Evolutionary conservation across 1,140 invertebrate species (phyloP).

Genomic region (Panonychus citri): DNA sequence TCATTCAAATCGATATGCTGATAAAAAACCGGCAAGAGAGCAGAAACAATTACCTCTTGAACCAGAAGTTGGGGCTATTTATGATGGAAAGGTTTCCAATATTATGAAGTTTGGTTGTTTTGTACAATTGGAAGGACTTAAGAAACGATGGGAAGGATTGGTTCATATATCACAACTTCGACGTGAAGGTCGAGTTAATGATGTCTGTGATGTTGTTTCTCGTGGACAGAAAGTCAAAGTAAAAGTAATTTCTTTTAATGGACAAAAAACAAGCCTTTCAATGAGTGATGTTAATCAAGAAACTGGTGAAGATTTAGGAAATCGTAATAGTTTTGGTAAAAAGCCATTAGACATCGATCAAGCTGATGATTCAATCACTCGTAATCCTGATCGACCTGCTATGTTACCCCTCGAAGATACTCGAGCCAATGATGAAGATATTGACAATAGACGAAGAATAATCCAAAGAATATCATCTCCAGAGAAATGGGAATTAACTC

Average conservation of each 20-base stretch:
- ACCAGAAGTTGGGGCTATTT: constrained; percentile 34
- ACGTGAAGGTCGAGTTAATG: constrained; percentile 74
- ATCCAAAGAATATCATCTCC: constrained; percentile 85
- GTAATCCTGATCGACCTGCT: constrained; percentile 67
- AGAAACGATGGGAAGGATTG: constrained; percentile 67
- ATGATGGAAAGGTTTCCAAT: constrained; percentile 77
- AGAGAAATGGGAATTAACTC: constrained; percentile 46
- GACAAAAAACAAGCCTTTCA: constrained; percentile 81
- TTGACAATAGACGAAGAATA: constrained; percentile 40
- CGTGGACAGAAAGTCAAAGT: constrained; percentile 78
- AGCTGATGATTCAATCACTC: constrained; percentile 35
- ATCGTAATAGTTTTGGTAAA: constrained; percentile 24
- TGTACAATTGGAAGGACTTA: constrained; percentile 75
- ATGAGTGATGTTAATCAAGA: constrained; percentile 97
- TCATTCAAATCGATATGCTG: not conserved
- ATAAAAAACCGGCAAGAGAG: not conserved
- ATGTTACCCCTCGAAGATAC: constrained; percentile 11
- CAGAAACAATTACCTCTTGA: constrained; percentile 11
- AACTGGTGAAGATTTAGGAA: constrained; percentile 76
- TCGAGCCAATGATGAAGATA: constrained; percentile 35
- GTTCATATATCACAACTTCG: constrained; percentile 91
- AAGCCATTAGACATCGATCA: constrained; percentile 15
- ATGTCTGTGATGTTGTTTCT: constrained; percentile 76
- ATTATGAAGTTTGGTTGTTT: constrained; percentile 95
- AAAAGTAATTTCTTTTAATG: constrained; percentile 68